phyloP scores from a whole-genome alignment of 1,140 invertebrate genomes.

The Camponotus floridanus region DNA sequence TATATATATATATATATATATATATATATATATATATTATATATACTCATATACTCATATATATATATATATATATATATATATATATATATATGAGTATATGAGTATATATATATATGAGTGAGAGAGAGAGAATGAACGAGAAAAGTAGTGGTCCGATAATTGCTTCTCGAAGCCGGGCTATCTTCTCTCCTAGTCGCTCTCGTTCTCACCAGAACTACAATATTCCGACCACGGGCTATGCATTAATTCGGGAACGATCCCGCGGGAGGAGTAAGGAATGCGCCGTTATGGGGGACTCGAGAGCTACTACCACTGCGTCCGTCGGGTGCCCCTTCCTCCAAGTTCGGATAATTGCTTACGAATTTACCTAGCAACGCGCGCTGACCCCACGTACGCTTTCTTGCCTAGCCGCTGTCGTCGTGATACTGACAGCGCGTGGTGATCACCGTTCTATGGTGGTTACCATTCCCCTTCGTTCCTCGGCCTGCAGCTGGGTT shows the following conservation, averaged over 20 bases:
- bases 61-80: not conserved
- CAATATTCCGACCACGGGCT: conserved; percentile 71
- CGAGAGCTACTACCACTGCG: conserved; percentile 34
- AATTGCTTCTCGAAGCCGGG: conserved; percentile 75
- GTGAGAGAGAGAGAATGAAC: not conserved
- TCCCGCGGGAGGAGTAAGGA: conserved; percentile 77
- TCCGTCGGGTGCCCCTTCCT: conserved; percentile 36
- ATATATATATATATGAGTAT: too few relatives aligned
- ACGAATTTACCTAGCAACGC: conserved; percentile 60
- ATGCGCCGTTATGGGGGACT: conserved; percentile 68
- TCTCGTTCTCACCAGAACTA: not conserved
- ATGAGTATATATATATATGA: not conserved
- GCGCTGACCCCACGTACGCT: conserved; percentile 40
- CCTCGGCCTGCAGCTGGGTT: conserved; percentile 26
- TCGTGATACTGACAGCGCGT: conserved; percentile 40
- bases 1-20: too few relatives aligned
- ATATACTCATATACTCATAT: too few relatives aligned
- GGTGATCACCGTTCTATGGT: conserved; percentile 1
- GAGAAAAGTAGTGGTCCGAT: conserved; percentile 60
- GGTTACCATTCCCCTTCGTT: not conserved
- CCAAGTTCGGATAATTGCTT: conserved; percentile 75
- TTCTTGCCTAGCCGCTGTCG: conserved; percentile 34
- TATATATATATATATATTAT: too few relatives aligned
- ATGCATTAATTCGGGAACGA: conserved; percentile 78
- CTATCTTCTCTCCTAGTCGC: conserved; percentile 2